Evolutionary conservation across 2,113 vertebrate species (phyloP), one percentile per base, ranked within the genome.

Genomic region (Percina caprodes): DNA sequence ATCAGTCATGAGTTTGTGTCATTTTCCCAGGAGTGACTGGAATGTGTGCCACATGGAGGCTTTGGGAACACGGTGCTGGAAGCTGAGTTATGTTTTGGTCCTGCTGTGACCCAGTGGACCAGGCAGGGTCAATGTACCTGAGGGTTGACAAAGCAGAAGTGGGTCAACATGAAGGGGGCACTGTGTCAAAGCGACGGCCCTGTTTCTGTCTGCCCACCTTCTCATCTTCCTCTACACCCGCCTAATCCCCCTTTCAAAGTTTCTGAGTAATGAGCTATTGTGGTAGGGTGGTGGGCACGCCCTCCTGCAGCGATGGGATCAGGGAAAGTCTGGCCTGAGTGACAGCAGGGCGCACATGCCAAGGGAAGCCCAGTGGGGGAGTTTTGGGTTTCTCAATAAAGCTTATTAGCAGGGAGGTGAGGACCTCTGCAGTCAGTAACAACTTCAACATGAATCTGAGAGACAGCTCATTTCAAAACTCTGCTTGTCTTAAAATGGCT

Each of bases 201-300:
- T 68, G 82, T 79, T 92, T 69, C 76, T 60, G 58, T 88, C 85
- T 89, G 71, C 81, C 82, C 82, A 75, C 81, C 79, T 78, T 82
- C 84, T 75, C 81, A 74, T 88, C 84, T 83, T 86, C 83, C 82
- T 87, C 80, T 73, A 66, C 84, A 88, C 82, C 76, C 61, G 79
- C 77, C 77, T 88, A 94, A 93, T 91, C 90, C 91, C 62, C 74
- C 80, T 58, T 65, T 80, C 73, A 86, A 76, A 79, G 85, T 84
- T 88, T 91, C 79, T 81, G 88, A 82, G 91, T 94, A 94, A 94
- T 94, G 92, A 94, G 92, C 85, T 93, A 89, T 92, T 92, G 89
- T 92, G 85, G 86, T 86, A 69, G 73, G 84, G 80, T 16, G 62
- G 83, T 75, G 79, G 87, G 88, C 87, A 84, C 19, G 46, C 66